These are phyloP conservation scores for Eurypyga helias DNA, from an alignment of 2,113 vertebrate genomes.

Conservation along the genomic window DNA sequence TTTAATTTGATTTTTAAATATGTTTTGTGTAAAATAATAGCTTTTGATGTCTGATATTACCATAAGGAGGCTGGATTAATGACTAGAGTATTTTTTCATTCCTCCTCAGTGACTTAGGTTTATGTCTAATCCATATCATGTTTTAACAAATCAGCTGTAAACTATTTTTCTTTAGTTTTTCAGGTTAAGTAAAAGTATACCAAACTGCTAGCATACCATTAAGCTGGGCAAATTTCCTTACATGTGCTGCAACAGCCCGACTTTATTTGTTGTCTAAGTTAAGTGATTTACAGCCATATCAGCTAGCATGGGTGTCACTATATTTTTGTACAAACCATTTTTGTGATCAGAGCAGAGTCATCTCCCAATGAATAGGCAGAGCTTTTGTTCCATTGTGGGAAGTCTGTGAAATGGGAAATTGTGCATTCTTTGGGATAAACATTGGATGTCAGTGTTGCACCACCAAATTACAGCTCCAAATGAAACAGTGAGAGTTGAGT, in stretches of 20 bases:
- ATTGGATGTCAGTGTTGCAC: constrained; percentile 65
- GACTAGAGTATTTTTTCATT: neutral
- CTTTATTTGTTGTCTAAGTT: neutral
- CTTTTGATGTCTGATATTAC: neutral
- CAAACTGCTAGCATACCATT: neutral
- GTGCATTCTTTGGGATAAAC: constrained; percentile 36
- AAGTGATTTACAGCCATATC: neutral
- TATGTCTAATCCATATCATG: neutral
- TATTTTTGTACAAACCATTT: neutral
- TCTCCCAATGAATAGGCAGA: neutral
- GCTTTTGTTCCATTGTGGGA: neutral
- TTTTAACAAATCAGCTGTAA: neutral
- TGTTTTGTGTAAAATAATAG: neutral
- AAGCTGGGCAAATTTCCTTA: neutral
- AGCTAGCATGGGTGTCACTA: neutral
- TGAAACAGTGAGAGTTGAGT: neutral
- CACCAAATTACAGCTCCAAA: constrained; percentile 19
- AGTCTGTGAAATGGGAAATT: neutral
- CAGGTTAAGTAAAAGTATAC: neutral
- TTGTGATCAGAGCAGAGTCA: neutral
- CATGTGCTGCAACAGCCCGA: neutral
- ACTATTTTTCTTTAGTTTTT: neutral
- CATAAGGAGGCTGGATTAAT: neutral
- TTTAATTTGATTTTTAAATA: neutral
- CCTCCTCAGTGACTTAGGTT: neutral